phyloP scores from a whole-genome alignment of 2,888 invertebrate genomes.

The Hermaeophaga mercurialis region DNA sequence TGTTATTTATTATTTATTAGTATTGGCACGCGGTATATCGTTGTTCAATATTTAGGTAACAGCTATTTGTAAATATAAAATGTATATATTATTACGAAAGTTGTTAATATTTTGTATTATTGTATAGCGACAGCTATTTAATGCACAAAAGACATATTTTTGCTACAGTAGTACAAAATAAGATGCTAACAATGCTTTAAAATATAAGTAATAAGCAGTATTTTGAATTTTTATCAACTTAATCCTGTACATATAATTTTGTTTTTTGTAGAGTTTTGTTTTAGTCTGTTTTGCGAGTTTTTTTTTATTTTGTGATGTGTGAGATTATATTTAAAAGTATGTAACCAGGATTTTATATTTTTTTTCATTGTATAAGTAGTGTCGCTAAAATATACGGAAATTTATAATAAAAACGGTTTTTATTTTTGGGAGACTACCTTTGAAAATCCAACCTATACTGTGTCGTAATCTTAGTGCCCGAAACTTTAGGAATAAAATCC shows the following conservation, averaged over 20 bases:
- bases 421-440: too few species aligned
- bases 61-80: slow-evolving; percentile 31
- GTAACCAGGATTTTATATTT: slow-evolving; percentile 41
- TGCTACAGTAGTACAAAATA: slow-evolving; percentile 46
- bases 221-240: slow-evolving; percentile 32
- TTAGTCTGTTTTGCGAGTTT: slow-evolving; percentile 29
- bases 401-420: too few species aligned
- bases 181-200: slow-evolving; percentile 34
- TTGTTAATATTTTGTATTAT: slow-evolving; percentile 43
- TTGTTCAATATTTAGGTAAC: slow-evolving; percentile 35
- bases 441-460: too few species aligned
- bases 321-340: slow-evolving; percentile 39
- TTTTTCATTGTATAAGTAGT: slow-evolving; percentile 49
- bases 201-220: slow-evolving; percentile 33
- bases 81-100: slow-evolving; percentile 30
- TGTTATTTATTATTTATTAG: slow-evolving; percentile 32
- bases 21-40: slow-evolving; percentile 31
- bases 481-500: too few species aligned
- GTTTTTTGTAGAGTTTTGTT: slow-evolving; percentile 31
- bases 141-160: slow-evolving; percentile 42
- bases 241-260: slow-evolving; percentile 29
- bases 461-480: too few species aligned
- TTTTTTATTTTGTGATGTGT: slow-evolving; percentile 43
- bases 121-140: slow-evolving; percentile 41
- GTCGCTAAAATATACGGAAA: slow-evolving; percentile 45